Evolutionary conservation across 1,140 invertebrate genomes (phyloP), one percentile per base, ranked within the genome.

Genomic region (Sinella curviseta): DNA sequence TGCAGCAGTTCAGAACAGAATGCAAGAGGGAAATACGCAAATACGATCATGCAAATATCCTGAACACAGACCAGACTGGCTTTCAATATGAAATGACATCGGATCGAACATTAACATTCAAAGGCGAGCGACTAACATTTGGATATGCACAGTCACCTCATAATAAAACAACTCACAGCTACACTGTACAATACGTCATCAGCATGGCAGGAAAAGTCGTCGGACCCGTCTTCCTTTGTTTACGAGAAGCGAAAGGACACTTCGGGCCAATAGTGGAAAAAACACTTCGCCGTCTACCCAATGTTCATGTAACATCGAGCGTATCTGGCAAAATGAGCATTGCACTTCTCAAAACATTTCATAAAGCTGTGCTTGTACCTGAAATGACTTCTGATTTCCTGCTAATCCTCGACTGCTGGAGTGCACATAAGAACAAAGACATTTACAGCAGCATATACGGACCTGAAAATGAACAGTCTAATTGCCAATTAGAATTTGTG

Each of bases 1-100:
- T 17, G 24, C 2, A 54, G 26, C 14, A 14, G 14, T 76, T 39
- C 28, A 8, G 17, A 54, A 17, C 4, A 24, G 39, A 48, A 48
- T 3, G 36, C 12, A 36, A 39, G 24, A 4, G 1, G 12, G 3
- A 16, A 20, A 17, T 26, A 12, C 1, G 16, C 12, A 20, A 30
- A 67, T 76, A 3, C 55, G 8, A 2, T 35, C 8, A 3, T 3
- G 36, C 76, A 76, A 34, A 16, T 28, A 48, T 78, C 17, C n/a
- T 74, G n/a, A 78, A 74, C 35, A 78, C 77, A 12, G 70, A 78
- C 36, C 77, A 78, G 31, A 39, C 3, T 24, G 70, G 77, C 8
- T 78, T 78, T 76, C 76, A 4, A 16, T 48, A 54, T 31, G 60
- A 48, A 34, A 34, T 70, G 17, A 16, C 3, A 20, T 8, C 70